Evolutionary conservation across 2,113 vertebrate species (phyloP).

Genomic region (Cephalophus harveyi): DNA sequence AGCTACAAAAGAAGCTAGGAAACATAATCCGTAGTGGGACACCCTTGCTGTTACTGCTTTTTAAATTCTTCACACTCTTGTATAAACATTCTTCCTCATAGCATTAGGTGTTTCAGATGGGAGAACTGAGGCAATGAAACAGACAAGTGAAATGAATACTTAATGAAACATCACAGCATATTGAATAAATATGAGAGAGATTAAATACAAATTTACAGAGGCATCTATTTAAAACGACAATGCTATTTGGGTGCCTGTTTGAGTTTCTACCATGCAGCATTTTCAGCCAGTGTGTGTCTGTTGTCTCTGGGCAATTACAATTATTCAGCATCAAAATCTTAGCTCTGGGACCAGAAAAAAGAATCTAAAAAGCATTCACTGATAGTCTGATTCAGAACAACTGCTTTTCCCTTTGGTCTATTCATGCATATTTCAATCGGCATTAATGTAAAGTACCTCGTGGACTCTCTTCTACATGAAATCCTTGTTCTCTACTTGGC

Average conservation of each 20-base stretch:
- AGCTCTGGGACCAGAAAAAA: slow-evolving; percentile 57
- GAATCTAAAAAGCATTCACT: slow-evolving; percentile 63
- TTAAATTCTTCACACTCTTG: background rate
- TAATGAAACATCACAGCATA: slow-evolving; percentile 58
- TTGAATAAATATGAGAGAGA: slow-evolving; percentile 68
- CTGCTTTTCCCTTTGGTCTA: slow-evolving; percentile 57
- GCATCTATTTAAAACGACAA: slow-evolving; percentile 63
- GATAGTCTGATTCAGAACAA: slow-evolving; percentile 64
- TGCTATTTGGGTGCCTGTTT: slow-evolving; percentile 70
- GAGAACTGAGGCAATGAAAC: slow-evolving; percentile 49
- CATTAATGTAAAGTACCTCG: slow-evolving; percentile 66
- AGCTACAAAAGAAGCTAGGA: background rate
- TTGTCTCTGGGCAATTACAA: slow-evolving; percentile 72
- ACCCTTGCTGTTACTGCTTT: background rate
- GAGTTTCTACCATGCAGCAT: slow-evolving; percentile 50
- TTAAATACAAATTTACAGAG: slow-evolving; percentile 51
- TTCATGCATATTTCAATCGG: slow-evolving; percentile 55
- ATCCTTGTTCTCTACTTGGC: slow-evolving; percentile 69
- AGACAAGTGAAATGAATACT: slow-evolving; percentile 58
- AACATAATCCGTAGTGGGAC: background rate
- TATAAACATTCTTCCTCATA: background rate
- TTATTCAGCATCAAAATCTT: slow-evolving; percentile 72
- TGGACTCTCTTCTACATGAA: slow-evolving; percentile 63
- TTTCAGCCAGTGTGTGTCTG: slow-evolving; percentile 59
- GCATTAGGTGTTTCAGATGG: slow-evolving; percentile 42